Evolutionary conservation across 2,888 invertebrate genomes (phyloP).

Genomic region (Sialis lutaria): DNA sequence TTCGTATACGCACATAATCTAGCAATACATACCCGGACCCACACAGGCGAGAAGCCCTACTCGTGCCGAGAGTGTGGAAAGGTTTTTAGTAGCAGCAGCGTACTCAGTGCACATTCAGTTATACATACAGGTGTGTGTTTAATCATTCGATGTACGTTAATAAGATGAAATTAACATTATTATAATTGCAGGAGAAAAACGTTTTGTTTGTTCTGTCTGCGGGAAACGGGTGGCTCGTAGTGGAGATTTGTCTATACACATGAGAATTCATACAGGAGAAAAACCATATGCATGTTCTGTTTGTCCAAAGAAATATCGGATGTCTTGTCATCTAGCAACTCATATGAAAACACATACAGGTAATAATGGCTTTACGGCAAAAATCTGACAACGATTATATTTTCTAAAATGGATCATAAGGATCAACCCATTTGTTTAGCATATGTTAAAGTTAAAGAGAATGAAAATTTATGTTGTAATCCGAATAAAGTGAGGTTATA

Average conservation of each 20-base stretch:
- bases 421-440: too few species aligned
- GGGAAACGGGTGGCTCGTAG: slow-evolving; percentile 18
- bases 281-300: slow-evolving; percentile 17
- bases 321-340: slow-evolving; percentile 19
- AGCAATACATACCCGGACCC: slow-evolving; percentile 17
- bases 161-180: not conserved
- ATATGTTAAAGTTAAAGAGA: too few species aligned
- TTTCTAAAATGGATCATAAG: too few species aligned
- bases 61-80: slow-evolving; percentile 15
- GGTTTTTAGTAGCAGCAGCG: slow-evolving; percentile 16
- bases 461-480: too few species aligned
- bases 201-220: slow-evolving; percentile 17
- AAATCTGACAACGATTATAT: too few species aligned
- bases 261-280: slow-evolving; percentile 19
- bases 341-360: slow-evolving; percentile 20
- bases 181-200: slow-evolving; percentile 10
- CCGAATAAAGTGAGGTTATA: too few species aligned
- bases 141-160: not conserved
- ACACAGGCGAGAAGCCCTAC: slow-evolving; percentile 20
- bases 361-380: slow-evolving; percentile 8
- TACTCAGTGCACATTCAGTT: slow-evolving; percentile 14
- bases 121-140: slow-evolving; percentile 12
- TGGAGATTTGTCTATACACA: slow-evolving; percentile 19
- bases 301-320: slow-evolving; percentile 18
- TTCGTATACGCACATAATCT: slow-evolving; percentile 19